A percentile compares a stretch with the other conserved stretches of the same genome.
Evolutionary conservation across 2,113 vertebrate genomes (phyloP).

Genomic region (Emydura subglobosa): DNA sequence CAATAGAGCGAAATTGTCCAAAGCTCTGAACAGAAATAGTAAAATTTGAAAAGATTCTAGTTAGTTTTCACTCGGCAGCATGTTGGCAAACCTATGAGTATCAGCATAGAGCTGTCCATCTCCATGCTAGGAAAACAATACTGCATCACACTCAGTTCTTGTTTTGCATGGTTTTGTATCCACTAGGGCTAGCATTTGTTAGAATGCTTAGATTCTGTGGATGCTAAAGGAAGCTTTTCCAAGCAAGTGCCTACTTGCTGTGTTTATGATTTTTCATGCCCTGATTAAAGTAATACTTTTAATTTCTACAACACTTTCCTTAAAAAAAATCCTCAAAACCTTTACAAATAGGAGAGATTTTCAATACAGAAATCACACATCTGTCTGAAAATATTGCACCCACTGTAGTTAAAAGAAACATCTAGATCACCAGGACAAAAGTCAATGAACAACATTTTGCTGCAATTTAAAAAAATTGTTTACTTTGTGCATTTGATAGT

Average conservation of each 20-base stretch:
- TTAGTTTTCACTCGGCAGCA: background rate
- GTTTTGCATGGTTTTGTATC: background rate
- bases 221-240: background rate
- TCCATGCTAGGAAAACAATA: background rate
- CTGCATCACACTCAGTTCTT: background rate
- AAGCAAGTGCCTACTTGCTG: background rate
- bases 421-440: background rate
- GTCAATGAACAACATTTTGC: background rate
- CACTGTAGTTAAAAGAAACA: background rate
- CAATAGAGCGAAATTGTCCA: accelerated
- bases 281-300: background rate
- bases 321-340: background rate
- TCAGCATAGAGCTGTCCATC: background rate
- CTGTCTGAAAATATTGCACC: background rate
- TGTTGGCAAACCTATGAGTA: background rate
- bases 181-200: background rate
- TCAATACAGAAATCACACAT: too few species aligned
- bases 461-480: background rate
- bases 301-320: background rate
- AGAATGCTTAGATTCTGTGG: background rate
- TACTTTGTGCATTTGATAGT: background rate
- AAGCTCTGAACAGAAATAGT: background rate
- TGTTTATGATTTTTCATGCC: background rate
- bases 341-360: background rate
- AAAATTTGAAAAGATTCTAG: background rate